Evolutionary conservation across 1,140 invertebrate species (phyloP), one percentile per base, ranked within the genome.

Genomic region (Diorhabda sublineata): DNA sequence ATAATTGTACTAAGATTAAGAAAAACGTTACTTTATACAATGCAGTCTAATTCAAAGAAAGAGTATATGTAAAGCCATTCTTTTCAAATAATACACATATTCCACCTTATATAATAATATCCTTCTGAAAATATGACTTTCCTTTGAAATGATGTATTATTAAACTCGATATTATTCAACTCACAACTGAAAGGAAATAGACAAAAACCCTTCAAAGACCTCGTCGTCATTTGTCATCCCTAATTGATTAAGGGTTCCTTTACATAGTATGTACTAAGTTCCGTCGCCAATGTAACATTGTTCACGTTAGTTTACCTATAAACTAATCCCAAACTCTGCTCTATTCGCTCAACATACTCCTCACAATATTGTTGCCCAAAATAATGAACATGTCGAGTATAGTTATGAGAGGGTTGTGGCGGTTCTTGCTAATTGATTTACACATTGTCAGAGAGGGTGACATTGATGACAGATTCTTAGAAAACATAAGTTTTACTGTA

Each of bases 161-260:
- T 26, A 26, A 26, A 26, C 26, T 26, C 26, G 26, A 26, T 26
- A 26, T 26, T 26, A 26, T 26, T 26, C 26, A 26, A 26, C 26
- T 26, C 26, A 26, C 26, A 26, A 26, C 26, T 26, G 26, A 1
- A 26, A 26, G 26, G 26, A 26, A 26, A 26, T 26, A 26, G 26
- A 26, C 26, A 26, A 26, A 26, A 26, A 26, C 26, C 26, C 26
- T 26, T 26, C 26, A 52, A 52, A 52, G 47, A 52, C 47, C n/a
- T 52, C 47, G 6, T 52, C n/a, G 47, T 52, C 47, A n/a, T 52
- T 52, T 52, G 47, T 52, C 47, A 52, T 2, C 41, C 56, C 47
- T 65, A 58, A 65, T 65, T 65, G 56, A 65, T 65, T 65, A 58
- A 65, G 52, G 64, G 64, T 65, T 65, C 47, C 58, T 42, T 58